A percentile compares a stretch with the other conserved stretches of the same genome.
Conservation (phyloP, 2,797 vertebrate genomes). For the Phylloscopus collybita region DNA sequence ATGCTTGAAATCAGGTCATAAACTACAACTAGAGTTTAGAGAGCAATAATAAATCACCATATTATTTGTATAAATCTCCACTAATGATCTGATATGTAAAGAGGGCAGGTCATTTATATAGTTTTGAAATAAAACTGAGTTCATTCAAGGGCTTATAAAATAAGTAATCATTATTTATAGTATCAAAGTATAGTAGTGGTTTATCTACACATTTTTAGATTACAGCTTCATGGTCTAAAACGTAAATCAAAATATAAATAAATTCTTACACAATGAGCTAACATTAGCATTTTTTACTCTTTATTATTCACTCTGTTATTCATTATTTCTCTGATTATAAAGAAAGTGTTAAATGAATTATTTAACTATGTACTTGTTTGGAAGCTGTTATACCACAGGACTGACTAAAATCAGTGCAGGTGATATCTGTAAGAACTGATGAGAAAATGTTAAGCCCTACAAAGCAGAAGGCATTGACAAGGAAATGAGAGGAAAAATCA, state of each 20-base stretch:
- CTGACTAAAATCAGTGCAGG: background rate
- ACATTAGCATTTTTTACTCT: background rate
- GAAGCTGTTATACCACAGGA: background rate
- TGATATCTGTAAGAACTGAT: background rate
- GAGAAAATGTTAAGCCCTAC: background rate
- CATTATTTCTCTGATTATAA: background rate
- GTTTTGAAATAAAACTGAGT: slow-evolving; percentile 37
- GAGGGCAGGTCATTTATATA: slow-evolving; percentile 17
- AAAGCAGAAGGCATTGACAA: background rate
- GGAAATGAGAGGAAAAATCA: slow-evolving; percentile 9
- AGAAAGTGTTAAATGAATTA: background rate
- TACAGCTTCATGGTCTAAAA: background rate
- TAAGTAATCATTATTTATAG: background rate
- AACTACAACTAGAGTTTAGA: background rate
- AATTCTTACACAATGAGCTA: background rate
- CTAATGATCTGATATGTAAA: slow-evolving; percentile 21
- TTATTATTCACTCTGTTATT: background rate
- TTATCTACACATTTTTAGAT: background rate
- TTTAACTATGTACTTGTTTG: background rate
- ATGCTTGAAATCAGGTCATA: slow-evolving; percentile 28
- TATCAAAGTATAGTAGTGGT: background rate
- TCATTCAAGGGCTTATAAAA: background rate
- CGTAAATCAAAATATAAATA: background rate
- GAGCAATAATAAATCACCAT: slow-evolving; percentile 22
- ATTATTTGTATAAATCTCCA: slow-evolving; percentile 28